Evolutionary conservation across 2,888 invertebrate species (phyloP).

Genomic region (Dermolepida albohirtum): DNA sequence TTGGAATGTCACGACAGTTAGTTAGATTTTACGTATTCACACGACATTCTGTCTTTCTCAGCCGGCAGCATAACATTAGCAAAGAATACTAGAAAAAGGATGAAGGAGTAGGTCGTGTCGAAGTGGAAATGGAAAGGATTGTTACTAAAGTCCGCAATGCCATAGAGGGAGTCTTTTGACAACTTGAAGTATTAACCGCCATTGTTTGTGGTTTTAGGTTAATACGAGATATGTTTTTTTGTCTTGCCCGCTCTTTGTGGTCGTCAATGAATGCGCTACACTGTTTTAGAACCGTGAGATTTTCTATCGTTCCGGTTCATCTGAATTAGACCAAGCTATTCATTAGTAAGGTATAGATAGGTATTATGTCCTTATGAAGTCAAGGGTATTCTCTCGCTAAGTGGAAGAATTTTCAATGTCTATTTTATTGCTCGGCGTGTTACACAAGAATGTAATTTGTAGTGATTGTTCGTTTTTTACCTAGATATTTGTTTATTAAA

Average conservation of each 20-base stretch:
- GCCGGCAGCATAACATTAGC: slow-evolving; percentile 12
- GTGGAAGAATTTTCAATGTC: slow-evolving; percentile 23
- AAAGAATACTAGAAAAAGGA: slow-evolving; percentile 25
- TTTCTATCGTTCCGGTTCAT: slow-evolving; percentile 43
- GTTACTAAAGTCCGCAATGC: slow-evolving; percentile 40
- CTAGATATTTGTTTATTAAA: no score
- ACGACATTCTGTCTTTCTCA: slow-evolving; percentile 2
- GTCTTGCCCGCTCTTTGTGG: slow-evolving; percentile 13
- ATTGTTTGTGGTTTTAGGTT: slow-evolving; percentile 48
- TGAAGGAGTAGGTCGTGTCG: slow-evolving; percentile 44
- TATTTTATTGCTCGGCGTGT: slow-evolving; percentile 10
- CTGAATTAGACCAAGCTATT: slow-evolving; percentile 37
- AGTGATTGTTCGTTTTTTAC: no score
- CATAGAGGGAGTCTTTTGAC: slow-evolving; percentile 48
- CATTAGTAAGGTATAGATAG: slow-evolving; percentile 17
- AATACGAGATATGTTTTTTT: slow-evolving; percentile 46
- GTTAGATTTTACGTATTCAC: slow-evolving; percentile 21
- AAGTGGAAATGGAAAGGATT: slow-evolving; percentile 43
- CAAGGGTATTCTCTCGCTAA: slow-evolving; percentile 9
- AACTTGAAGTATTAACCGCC: slow-evolving; percentile 48
- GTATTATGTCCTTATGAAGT: slow-evolving; percentile 26
- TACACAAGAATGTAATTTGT: slow-evolving; percentile 3
- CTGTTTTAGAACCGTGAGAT: slow-evolving; percentile 48
- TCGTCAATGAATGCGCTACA: slow-evolving; percentile 30
- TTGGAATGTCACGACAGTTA: slow-evolving; percentile 26